phyloP scores from a whole-genome alignment of 1,140 invertebrate species.

The Neodiprion virginianus region DNA sequence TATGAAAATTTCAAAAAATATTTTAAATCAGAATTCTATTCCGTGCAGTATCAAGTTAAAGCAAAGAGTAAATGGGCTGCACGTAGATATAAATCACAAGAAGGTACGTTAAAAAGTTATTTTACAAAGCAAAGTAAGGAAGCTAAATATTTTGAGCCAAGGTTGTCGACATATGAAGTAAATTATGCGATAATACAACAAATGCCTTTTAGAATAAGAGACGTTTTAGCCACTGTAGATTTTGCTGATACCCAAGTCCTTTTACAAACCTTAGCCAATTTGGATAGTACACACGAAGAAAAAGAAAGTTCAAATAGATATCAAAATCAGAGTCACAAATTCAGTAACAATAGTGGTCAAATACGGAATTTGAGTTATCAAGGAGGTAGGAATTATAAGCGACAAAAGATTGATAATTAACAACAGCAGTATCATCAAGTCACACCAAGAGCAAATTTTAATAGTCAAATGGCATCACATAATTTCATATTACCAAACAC shows the following conservation, averaged over 20 bases:
- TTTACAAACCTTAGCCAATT: too few relatives aligned
- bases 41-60: too few relatives aligned
- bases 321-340: background rate
- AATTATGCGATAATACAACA: too few relatives aligned
- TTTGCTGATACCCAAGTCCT: too few relatives aligned
- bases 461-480: background rate
- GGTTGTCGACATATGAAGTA: too few relatives aligned
- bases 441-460: background rate
- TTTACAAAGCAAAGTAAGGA: constrained; percentile 11
- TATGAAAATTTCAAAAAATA: too few relatives aligned
- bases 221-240: too few relatives aligned
- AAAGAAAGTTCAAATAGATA: too few relatives aligned
- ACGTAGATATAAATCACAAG: constrained; percentile 6
- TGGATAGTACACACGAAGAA: too few relatives aligned
- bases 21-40: too few relatives aligned
- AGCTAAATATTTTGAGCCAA: constrained; percentile 17
- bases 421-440: background rate
- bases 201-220: too few relatives aligned
- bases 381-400: background rate
- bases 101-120: constrained; percentile 19
- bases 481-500: background rate
- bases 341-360: background rate
- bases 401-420: background rate
- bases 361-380: background rate
- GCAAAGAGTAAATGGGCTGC: constrained; percentile 22